Conservation (phyloP, 2,888 invertebrate species). For the Caenorhabditis sp. region DNA sequence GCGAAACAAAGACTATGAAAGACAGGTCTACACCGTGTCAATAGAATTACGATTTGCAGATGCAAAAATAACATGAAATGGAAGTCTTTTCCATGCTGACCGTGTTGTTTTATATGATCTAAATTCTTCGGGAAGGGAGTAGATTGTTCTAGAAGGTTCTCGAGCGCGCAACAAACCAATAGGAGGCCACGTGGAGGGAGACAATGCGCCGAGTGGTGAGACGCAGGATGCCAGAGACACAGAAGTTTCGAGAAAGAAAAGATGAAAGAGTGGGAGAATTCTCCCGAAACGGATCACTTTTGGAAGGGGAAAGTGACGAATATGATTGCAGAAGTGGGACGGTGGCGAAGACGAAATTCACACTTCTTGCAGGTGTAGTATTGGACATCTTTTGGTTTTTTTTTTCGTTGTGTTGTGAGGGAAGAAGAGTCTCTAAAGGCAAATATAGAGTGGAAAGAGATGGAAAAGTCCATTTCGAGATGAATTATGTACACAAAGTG, state of each 20-base stretch:
- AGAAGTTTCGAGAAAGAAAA: slow-evolving; percentile 27
- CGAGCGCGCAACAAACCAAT: slow-evolving; percentile 59
- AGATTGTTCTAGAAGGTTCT: slow-evolving; percentile 63
- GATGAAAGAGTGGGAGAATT: background rate
- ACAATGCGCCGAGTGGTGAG: slow-evolving; percentile 2
- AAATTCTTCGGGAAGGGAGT: slow-evolving; percentile 34
- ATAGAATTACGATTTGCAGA: slow-evolving; percentile 12
- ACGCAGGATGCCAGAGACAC: slow-evolving; percentile 39
- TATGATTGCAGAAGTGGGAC: slow-evolving; percentile 10
- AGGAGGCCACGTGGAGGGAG: slow-evolving; percentile 51
- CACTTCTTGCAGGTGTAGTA: background rate
- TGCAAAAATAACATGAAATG: background rate
- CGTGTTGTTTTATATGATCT: slow-evolving; percentile 8
- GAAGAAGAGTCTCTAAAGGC: slow-evolving; percentile 1
- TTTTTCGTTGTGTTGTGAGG: slow-evolving; percentile 17
- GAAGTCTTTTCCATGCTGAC: background rate
- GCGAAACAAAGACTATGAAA: slow-evolving; percentile 15
- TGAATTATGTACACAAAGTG: slow-evolving; percentile 8
- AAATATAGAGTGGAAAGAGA: background rate
- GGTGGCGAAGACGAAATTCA: background rate
- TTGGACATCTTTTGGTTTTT: slow-evolving; percentile 5
- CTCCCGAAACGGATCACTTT: slow-evolving; percentile 20
- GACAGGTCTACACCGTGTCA: slow-evolving; percentile 35
- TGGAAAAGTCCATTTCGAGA: background rate
- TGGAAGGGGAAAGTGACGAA: slow-evolving; percentile 28